Evolutionary conservation across 2,797 vertebrate genomes (phyloP).

Genomic region (Hydrophis major): DNA sequence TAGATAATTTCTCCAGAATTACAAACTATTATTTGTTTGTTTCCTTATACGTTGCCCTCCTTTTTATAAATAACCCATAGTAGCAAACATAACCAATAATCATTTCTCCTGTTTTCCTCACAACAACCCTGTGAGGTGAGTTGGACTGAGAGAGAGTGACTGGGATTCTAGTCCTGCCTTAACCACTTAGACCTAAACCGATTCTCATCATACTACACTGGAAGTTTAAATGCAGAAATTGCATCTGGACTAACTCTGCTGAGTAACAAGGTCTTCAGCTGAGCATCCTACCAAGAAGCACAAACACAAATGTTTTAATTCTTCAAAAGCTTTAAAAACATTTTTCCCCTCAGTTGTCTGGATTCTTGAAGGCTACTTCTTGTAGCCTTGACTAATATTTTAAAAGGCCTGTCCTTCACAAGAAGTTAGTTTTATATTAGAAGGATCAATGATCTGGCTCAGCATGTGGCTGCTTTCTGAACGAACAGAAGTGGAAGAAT

Average conservation of each 20-base stretch:
- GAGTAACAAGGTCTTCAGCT: neutral
- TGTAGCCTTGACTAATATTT: neutral
- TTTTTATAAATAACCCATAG: too few relatives aligned
- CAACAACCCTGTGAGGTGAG: neutral
- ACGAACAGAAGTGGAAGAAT: neutral
- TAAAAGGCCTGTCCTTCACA: neutral
- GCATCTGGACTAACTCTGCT: neutral
- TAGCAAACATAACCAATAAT: neutral
- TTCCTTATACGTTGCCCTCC: too few relatives aligned
- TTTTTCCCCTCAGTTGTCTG: neutral
- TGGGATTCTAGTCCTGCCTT: neutral
- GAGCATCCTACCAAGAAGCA: neutral
- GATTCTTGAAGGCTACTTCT: neutral
- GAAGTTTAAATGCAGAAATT: neutral
- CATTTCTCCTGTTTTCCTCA: neutral
- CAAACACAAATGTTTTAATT: neutral
- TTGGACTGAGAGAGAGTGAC: neutral
- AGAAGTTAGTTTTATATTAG: neutral
- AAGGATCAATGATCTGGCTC: too few relatives aligned
- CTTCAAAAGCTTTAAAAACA: neutral
- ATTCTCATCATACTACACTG: neutral
- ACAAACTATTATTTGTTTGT: neutral
- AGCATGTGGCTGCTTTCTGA: neutral
- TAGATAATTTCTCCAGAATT: neutral
- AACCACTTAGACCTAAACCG: neutral